phyloP scores from a whole-genome alignment of 2,888 invertebrate species.

The Cheilosia soror region DNA sequence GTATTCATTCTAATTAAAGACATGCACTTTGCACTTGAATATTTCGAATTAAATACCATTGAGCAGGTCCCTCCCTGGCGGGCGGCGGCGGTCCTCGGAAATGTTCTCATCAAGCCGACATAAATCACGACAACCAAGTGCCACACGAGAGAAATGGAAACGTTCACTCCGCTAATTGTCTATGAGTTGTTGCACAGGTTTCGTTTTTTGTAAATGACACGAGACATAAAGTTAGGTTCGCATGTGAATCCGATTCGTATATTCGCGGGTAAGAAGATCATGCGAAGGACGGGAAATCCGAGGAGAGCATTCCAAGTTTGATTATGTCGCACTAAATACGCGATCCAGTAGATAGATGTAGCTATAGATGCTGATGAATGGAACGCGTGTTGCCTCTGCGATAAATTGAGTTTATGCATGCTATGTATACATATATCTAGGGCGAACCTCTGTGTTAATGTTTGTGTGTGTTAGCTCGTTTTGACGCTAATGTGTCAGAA shows the following conservation, averaged over 20 bases:
- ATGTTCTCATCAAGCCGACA: conserved; percentile 45
- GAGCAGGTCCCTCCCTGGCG: not conserved
- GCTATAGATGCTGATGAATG: not conserved
- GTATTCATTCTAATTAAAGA: conserved; percentile 47
- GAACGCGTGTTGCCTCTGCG: not conserved
- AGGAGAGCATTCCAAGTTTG: not conserved
- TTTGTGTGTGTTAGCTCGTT: not conserved
- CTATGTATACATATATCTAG: too few species aligned
- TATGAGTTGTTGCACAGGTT: conserved; percentile 37
- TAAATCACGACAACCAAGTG: conserved; percentile 56
- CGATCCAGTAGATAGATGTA: not conserved
- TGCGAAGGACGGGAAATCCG: not conserved
- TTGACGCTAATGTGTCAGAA: not conserved
- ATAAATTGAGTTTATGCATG: not conserved
- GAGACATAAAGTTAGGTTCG: not conserved
- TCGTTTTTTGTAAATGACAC: not conserved
- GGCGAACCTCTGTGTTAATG: too few species aligned
- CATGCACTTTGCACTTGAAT: conserved; percentile 63
- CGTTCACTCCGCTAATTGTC: conserved; percentile 61
- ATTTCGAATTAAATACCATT: conserved; percentile 27
- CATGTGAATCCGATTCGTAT: not conserved
- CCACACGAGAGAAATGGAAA: conserved; percentile 59
- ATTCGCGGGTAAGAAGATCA: not conserved
- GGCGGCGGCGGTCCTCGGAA: not conserved
- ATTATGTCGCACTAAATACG: not conserved